Conservation (phyloP, 1,140 invertebrate genomes). For the Apis dorsata region DNA sequence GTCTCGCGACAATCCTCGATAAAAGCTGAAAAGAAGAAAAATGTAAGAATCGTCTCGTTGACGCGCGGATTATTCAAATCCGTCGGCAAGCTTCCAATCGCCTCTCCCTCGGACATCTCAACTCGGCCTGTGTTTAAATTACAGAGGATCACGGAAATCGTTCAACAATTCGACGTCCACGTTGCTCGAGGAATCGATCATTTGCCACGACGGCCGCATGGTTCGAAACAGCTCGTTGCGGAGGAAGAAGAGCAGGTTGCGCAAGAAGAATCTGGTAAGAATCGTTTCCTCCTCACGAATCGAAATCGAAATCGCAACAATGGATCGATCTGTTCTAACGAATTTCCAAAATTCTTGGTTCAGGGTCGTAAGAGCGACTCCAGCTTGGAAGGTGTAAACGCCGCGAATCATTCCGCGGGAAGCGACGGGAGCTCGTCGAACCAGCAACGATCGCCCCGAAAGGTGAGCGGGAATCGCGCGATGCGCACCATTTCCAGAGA, state of each 20-base stretch:
- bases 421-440: conserved; percentile 74
- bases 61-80: too few relatives aligned
- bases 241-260: conserved; percentile 85
- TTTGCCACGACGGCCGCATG: conserved; percentile 73
- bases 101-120: conserved; percentile 6
- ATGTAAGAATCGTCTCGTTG: too few relatives aligned
- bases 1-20: too few relatives aligned
- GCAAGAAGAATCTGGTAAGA: conserved; percentile 82
- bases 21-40: too few relatives aligned
- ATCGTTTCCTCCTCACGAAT: neutral
- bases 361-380: conserved; percentile 82
- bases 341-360: neutral
- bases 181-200: conserved; percentile 75
- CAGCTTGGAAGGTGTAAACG: conserved; percentile 80
- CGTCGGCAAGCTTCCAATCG: neutral
- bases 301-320: too few relatives aligned
- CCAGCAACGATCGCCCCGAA: conserved; percentile 70
- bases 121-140: conserved; percentile 38
- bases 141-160: conserved; percentile 71
- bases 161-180: conserved; percentile 78
- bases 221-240: conserved; percentile 81
- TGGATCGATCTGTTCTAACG: too few relatives aligned
- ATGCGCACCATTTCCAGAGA: conserved; percentile 60
- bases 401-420: conserved; percentile 70
- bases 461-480: conserved; percentile 66